Base-by-base conservation (phyloP, 2,113 vertebrate genomes). In the Perca flavescens region DNA sequence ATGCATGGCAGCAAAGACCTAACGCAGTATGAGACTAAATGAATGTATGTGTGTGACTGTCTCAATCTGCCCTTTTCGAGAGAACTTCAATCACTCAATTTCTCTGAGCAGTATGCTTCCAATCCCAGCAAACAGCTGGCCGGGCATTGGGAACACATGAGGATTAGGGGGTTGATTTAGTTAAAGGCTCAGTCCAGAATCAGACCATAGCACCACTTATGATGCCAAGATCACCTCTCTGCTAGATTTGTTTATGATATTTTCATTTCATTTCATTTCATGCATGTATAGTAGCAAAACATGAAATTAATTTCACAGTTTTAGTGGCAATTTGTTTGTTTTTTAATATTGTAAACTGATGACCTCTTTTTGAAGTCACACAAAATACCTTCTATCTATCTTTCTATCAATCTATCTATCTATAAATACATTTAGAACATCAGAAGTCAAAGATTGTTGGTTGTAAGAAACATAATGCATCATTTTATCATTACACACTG, bases 71-170 rank as follows among this genome's bases (percentile, higher is more conserved):
- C 84, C 70, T 82, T 90, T 84, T 74, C 69, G 83, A 91, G 62
- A 86, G 85, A 91, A 89, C 89, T 92, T 91, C 82, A 91, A 93
- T 94, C 92, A 92, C 87, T 91, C 87, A 86, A 62, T 89, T 89
- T 92, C 91, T 92, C 86, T 90, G 73, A 87, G 89, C 94, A 94
- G 88, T 94, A 94, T 95, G 95, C 87, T 94, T 93, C 86, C 94
- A 95, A 95, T 95, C 94, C 94, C 75, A 63, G 76, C 83, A 88
- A 89, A 93, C 95, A 95, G 92, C 94, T 95, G 94, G 93, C 89
- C 81, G 28, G 50, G 87, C 91, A 92, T 93, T 94, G 93, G 90
- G 93, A 94, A 92, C 92, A 91, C 93, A 90, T 88, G 87, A 74
- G 94, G 94, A 95, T 95, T 95, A 95, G 75, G 80, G 86, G 88